Evolutionary conservation across 2,113 vertebrate species (phyloP), one percentile per base, ranked within the genome.

Genomic region (Daubentonia madagascariensis): DNA sequence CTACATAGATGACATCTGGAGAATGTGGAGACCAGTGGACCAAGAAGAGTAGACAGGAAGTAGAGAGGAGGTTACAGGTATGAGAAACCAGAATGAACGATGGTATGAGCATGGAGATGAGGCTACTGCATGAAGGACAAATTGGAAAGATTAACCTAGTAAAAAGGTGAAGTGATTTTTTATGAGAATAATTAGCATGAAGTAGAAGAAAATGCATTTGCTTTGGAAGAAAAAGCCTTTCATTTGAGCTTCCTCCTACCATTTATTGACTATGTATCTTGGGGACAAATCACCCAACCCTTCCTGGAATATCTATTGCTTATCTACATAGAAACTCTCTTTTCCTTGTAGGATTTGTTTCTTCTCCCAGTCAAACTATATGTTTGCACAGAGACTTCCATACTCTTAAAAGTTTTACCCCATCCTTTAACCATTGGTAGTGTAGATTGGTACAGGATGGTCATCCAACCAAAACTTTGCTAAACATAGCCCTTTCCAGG

Each of bases 51-150:
- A 72, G 65, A 25, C 3, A 81, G 17, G 5, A 43, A 10, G 1
- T 37, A 28, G 20, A 32, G 48, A 87, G 45, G 1, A 75, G 14
- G 43, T 45, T 84, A 25, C 14, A 40, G 9, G 20, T 8, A 0
- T 28, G 7, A 57, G 22, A 76, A 5, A 13, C 17, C 11, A 25
- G 4, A 72, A 28, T 37, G 14, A 67, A 37, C 13, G n/a, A 57
- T 37, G 5, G 1, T 3, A 23, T 13, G 54, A 7, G 8, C 0
- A 4, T 25, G 1, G 7, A 6, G 6, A 30, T 37, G 30, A 40
- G n/a, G 8, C 0, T 88, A 73, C 22, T 20, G 10, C 35, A n/a
- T 2, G 4, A 67, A 76, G 28, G 4, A 43, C 8, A 70, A 48
- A 23, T 20, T 52, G 30, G 6, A 78, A 25, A 43, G 32, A 48